Base-by-base conservation (phyloP, 2,888 invertebrate species). In the Brenthis ino region DNA sequence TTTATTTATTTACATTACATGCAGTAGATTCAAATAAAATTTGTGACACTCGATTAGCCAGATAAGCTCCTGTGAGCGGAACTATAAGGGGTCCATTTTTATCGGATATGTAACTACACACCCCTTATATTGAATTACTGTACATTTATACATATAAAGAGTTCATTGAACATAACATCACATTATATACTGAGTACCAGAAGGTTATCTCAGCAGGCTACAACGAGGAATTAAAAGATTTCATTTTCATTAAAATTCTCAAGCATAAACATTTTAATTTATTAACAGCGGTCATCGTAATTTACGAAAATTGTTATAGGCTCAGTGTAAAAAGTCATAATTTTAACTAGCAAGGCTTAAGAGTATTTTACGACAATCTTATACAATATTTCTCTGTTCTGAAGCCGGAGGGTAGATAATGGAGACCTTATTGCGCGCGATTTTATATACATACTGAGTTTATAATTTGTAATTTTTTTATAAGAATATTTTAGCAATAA, bases 281-380 rank as follows among this genome's bases (percentile, higher is more conserved):
- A 53, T 37, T 61, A 61, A 47, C 54, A 43, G 8, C 6, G 24
- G 16, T 55, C 47, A 48, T 56, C 12, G 33, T 64, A 56, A 64
- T 56, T 56, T 28, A 47, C n/a, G 28, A 54, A 65, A 16, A 57
- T 14, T 50, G 8, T 50, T 33, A 33, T 65, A 54, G n/a, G 28
- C 47, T 12, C 51, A 6, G 11, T 43, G 14, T 55, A 54, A 60
- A 55, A 55, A 67, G 37, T 51, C 16, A 61, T 57, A 43, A 69
- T 53, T 65, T 65, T 61, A 61, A 65, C 51, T 65, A 66, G 69
- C 61, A 51, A 65, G 61, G 57, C 56, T 28, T 56, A 56, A 43
- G 37, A 65, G 50, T 28, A 63, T 48, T 69, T 69, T 69, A 69
- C 57, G 65, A 57, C 16, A 16, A 63, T 57, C 51, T 57, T 57